Evolutionary conservation across 37 sponge, comb jelly and placozoan species (phyloP), one percentile per base, ranked within the genome.

Genomic region (Haliclona indistincta): DNA sequence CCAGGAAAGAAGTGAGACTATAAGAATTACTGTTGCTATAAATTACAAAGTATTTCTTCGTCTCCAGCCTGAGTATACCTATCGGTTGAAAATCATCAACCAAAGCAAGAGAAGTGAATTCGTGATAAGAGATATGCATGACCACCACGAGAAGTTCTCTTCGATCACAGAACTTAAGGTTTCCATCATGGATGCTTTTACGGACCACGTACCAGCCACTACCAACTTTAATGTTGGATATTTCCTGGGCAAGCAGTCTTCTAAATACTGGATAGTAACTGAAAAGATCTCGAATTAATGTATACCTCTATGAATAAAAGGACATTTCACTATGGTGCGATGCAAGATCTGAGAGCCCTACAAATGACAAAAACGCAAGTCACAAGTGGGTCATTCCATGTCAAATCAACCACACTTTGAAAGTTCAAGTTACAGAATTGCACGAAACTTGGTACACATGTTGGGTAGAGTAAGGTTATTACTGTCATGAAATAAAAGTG

Each of bases 41-140:
- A n/a, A n/a, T n/a, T n/a, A n/a, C n/a, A n/a, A n/a, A n/a, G n/a
- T n/a, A n/a, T n/a, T n/a, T n/a, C n/a, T n/a, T n/a, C n/a, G n/a
- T n/a, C n/a, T n/a, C n/a, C n/a, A n/a, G n/a, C n/a, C n/a, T n/a
- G n/a, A n/a, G n/a, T n/a, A n/a, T n/a, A n/a, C n/a, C n/a, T 64
- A 64, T 34, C 34, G 39, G 39, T 38, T 64, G 8, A 64, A 64
- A 33, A 64, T 64, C 11, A 64, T 64, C 7, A 64, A 64, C 38
- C 66, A 38, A 64, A 19, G 33, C 39, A 64, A 64, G 22, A 64
- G 39, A 64, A 64, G 66, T 64, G 66, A 64, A 4, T 28, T 64
- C 22, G 38, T 36, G 10, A 34, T 34, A 8, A 10, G 66, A n/a
- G 36, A 64, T 8, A 22, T 64, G 39, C 7, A 64, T 34, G 39